A percentile compares a stretch with the other conserved stretches of the same genome.
Conservation (phyloP, 2,888 invertebrate genomes). For the Laspeyria flexula region DNA sequence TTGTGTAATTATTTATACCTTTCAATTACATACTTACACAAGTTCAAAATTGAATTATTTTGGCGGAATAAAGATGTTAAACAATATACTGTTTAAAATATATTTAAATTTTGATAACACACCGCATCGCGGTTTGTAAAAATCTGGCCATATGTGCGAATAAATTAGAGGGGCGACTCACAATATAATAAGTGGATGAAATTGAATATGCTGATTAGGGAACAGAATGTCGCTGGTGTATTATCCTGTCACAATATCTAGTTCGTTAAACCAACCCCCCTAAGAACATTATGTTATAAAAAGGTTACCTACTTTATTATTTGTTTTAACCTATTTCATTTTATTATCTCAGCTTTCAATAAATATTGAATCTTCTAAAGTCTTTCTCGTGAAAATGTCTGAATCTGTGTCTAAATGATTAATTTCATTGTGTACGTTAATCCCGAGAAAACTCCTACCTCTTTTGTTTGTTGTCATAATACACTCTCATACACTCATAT, state of each 20-base stretch:
- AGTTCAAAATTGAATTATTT: too few species aligned
- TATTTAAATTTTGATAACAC: constrained; percentile 43
- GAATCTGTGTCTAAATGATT: too few species aligned
- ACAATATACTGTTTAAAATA: too few species aligned
- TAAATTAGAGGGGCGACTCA: constrained; percentile 64
- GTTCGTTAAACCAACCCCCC: constrained; percentile 73
- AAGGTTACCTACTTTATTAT: neutral
- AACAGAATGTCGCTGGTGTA: constrained; percentile 48
- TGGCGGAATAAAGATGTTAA: too few species aligned
- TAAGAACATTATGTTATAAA: constrained; percentile 13
- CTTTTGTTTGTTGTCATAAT: too few species aligned
- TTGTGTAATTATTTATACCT: too few species aligned
- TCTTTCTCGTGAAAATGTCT: too few species aligned
- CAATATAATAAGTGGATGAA: constrained; percentile 71
- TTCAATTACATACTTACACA: too few species aligned
- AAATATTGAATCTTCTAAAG: neutral
- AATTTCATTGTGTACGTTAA: too few species aligned
- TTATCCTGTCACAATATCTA: constrained; percentile 61
- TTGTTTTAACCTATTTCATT: neutral
- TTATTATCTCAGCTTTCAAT: neutral
- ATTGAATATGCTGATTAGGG: constrained; percentile 80
- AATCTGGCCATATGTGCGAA: constrained; percentile 70
- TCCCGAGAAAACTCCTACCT: too few species aligned
- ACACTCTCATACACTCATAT: too few species aligned
- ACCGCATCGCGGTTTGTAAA: constrained; percentile 37